Conservation (phyloP, 53 echinoderm and acorn worm species). For the Holothuria leucospilota region DNA sequence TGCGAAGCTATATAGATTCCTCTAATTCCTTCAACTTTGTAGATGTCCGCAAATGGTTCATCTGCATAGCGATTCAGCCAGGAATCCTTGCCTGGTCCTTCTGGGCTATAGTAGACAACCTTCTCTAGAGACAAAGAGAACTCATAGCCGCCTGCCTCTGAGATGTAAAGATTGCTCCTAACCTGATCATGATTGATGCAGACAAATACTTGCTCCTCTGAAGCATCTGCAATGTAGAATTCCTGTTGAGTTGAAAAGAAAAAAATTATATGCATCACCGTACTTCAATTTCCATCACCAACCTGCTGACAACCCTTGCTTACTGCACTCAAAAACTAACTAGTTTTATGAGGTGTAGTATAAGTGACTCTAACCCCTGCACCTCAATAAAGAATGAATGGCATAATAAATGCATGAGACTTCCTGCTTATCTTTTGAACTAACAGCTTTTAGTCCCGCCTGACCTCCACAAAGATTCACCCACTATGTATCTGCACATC, state of each 20-base stretch:
- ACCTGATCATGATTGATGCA: conserved; percentile 81
- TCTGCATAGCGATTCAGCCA: conserved; percentile 88
- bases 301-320: too few species aligned
- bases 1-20: conserved; percentile 84
- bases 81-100: conserved; percentile 81
- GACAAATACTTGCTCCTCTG: conserved; percentile 93
- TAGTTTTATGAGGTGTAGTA: too few species aligned
- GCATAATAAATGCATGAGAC: too few species aligned
- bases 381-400: too few species aligned
- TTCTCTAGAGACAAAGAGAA: conserved; percentile 83
- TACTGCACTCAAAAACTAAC: too few species aligned
- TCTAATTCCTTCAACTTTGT: conserved; percentile 85
- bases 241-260: conserved; percentile 53
- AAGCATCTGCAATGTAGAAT: conserved; percentile 95
- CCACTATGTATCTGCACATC: too few species aligned
- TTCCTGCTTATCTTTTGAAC: too few species aligned
- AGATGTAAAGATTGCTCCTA: conserved; percentile 87
- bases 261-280: background rate
- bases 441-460: too few species aligned
- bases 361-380: too few species aligned
- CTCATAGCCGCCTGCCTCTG: conserved; percentile 68
- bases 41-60: conserved; percentile 87
- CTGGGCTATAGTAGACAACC: conserved; percentile 79
- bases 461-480: too few species aligned
- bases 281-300: too few species aligned